Base-by-base conservation (phyloP, 1,140 invertebrate species). In the Portunus trituberculatus region DNA sequence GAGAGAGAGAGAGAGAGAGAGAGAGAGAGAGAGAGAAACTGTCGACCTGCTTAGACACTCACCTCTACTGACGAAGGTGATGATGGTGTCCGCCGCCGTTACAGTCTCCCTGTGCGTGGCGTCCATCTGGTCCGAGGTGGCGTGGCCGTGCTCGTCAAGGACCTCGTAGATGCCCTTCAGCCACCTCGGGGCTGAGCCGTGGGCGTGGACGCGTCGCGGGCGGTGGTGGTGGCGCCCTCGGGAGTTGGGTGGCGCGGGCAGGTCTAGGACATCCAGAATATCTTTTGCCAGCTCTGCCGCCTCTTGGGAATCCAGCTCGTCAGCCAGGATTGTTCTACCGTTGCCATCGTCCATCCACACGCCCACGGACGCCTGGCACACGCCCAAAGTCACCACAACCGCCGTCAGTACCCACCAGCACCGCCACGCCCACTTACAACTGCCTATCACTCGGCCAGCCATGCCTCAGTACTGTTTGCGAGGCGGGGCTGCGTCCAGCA, bases 41-140 rank as follows among this genome's bases (percentile, higher is more conserved):
- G 48, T 25, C 28, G 10, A 91, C 91, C 91, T 87, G 45, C 90
- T 92, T 20, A 12, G 12, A 59, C 52, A 59, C 94, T 87, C 31
- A 95, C 94, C 94, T 95, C 94, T 87, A 48, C 82, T 95, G 94
- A 95, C 94, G 83, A 95, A 95, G 59, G 94, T 95, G 83, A 95
- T 95, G 91, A 95, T 95, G 84, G 94, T 95, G 84, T 95, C 94
- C 0, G 94, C 94, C n/a, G 94, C 94, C 25, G 94, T 92, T 20
- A 95, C 94, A 10, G 94, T 95, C 84, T 92, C 91, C 29, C 94
- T 45, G 94, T 95, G 94, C 0, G 82, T 91, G 46, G 90, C 94
- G 29, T 95, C 94, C 93, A 94, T 88, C 67, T 76, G 67, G 67
- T 25, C 67, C 20, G 52, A 76, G 39, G 52, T 88, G 46, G 48